Evolutionary conservation across 2,797 vertebrate genomes (phyloP).

Genomic region (Nasua narica): DNA sequence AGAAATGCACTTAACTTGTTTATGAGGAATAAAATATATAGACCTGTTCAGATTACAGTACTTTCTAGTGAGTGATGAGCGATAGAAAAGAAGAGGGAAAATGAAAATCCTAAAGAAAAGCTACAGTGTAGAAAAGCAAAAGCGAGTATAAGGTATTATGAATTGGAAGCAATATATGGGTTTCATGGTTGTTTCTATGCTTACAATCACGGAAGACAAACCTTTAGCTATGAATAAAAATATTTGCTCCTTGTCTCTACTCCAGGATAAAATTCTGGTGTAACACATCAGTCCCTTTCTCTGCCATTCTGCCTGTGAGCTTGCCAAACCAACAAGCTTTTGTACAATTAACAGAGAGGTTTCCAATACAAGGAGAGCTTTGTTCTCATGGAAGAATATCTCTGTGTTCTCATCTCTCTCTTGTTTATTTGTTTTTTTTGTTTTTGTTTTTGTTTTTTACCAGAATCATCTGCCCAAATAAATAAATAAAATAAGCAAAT

Average conservation of each 20-base stretch:
- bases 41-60: accelerated
- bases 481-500: conserved; percentile 56
- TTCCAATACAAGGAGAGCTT: conserved; percentile 12
- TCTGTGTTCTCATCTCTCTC: neutral
- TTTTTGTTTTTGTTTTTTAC: conserved; percentile 29
- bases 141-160: neutral
- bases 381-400: neutral
- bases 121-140: neutral
- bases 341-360: neutral
- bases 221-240: neutral
- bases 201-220: conserved; percentile 29
- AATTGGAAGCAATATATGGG: neutral
- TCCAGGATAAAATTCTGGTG: neutral
- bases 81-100: neutral
- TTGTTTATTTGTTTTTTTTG: neutral
- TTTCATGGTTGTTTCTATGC: neutral
- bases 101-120: neutral
- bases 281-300: neutral
- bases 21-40: neutral
- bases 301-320: neutral
- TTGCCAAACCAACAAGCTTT: neutral
- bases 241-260: neutral
- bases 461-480: conserved; percentile 19
- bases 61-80: neutral
- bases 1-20: neutral